phyloP scores from a whole-genome alignment of 2,797 vertebrate species.

The Clarias fuscus region DNA sequence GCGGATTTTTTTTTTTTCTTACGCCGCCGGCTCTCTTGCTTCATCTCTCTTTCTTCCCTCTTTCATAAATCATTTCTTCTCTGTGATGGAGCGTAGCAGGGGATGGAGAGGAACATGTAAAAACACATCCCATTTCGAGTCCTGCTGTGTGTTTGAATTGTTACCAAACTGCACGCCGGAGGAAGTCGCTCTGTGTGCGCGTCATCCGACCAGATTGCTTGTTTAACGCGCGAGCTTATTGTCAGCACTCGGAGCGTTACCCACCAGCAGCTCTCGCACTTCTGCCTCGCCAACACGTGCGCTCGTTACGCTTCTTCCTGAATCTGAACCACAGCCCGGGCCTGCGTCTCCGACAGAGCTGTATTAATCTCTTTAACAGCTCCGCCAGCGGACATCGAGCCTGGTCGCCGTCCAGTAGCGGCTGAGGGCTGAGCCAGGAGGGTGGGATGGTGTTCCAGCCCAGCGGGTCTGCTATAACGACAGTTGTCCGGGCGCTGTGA shows the following conservation, averaged over 20 bases:
- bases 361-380: conserved; percentile 61
- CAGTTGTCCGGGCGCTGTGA: conserved; percentile 64
- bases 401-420: conserved; percentile 42
- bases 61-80: conserved; percentile 26
- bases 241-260: conserved; percentile 46
- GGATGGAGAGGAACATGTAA: conserved; percentile 9
- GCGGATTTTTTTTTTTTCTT: background rate
- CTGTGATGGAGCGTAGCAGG: conserved; percentile 30
- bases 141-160: conserved; percentile 29
- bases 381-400: conserved; percentile 43
- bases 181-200: background rate
- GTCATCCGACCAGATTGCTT: conserved; percentile 15
- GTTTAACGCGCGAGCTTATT: conserved; percentile 31
- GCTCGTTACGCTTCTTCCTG: conserved; percentile 23
- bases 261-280: conserved; percentile 50
- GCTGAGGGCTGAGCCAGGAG: conserved; percentile 50
- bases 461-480: conserved; percentile 61
- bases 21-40: conserved; percentile 35
- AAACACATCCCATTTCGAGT: conserved; percentile 26
- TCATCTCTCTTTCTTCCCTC: background rate
- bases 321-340: conserved; percentile 24
- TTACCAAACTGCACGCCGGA: conserved; percentile 24
- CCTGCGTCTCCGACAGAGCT: conserved; percentile 35
- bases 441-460: conserved; percentile 40
- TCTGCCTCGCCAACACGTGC: conserved; percentile 10